Evolutionary conservation across 2,888 invertebrate species (phyloP).

Genomic region (Ceratothoa steindachneri): DNA sequence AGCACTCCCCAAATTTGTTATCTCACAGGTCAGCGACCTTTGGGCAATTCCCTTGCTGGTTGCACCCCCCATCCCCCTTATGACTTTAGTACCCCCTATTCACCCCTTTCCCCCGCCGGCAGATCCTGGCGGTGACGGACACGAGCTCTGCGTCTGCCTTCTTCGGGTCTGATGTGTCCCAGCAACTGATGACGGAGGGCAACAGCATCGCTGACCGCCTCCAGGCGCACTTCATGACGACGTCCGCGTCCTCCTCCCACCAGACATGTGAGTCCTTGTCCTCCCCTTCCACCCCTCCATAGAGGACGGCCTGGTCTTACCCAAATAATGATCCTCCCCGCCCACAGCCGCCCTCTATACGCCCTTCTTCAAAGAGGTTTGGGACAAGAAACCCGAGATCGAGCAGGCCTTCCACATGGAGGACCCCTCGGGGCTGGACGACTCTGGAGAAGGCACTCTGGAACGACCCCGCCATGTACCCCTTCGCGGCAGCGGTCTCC

Average conservation of each 20-base stretch:
- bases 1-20: no score
- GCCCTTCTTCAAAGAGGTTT: conserved; percentile 92
- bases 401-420: conserved; percentile 88
- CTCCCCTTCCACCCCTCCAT: background rate
- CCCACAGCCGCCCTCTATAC: conserved; percentile 88
- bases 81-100: background rate
- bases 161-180: conserved; percentile 83
- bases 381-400: conserved; percentile 92
- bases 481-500: conserved; percentile 28
- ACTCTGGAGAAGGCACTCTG: conserved; percentile 67
- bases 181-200: conserved; percentile 86
- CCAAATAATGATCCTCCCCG: no score
- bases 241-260: conserved; percentile 75
- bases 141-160: conserved; percentile 82
- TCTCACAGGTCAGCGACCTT: no score
- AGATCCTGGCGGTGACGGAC: conserved; percentile 85
- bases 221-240: conserved; percentile 87
- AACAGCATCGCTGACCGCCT: conserved; percentile 85
- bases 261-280: no score
- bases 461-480: conserved; percentile 53
- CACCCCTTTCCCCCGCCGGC: background rate
- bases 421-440: conserved; percentile 61
- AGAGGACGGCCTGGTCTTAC: no score
- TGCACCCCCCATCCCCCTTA: no score
- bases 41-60: no score